Base-by-base conservation (phyloP, 2,113 vertebrate genomes). In the Nycticebus coucang region DNA sequence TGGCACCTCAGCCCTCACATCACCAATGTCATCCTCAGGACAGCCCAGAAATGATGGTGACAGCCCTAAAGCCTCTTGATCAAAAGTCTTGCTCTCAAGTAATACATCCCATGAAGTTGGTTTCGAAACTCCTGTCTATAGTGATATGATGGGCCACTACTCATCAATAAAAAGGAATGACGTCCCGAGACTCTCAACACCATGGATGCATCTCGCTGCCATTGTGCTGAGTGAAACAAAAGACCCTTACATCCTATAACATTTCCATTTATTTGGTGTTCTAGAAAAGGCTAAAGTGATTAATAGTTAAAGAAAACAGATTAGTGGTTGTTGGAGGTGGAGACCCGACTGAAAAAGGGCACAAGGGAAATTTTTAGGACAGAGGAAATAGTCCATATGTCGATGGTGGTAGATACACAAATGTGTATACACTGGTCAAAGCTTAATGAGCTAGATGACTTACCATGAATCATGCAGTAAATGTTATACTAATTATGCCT, bases 201-300 rank as follows among this genome's bases (percentile, higher is more conserved):
- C 2, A 0, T n/a, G 62, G 64, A 7, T n/a, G 55, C 41, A 28
- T 13, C 37, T 35, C 69, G 7, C 26, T 22, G 15, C 50, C 68
- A 13, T 45, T 22, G 35, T 8, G 14, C 26, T 69, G 19, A 83
- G 45, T 15, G 1, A 19, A 89, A 75, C 59, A 22, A 57, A 82
- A 53, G 57, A 41, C 6, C 5, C 3, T 41, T 4, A 4, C 13
- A 66, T 0, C 2, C 50, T 11, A 7, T 4, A 7, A 18, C 6
- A 21, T 21, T 37, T 62, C 26, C n/a, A 26, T 57, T 66, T 2
- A 57, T 66, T 7, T 19, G 21, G 33, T 21, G n/a, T n/a, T 37
- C 68, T 83, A 45, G 28, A 66, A 82, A 60, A 83, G 7, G 68
- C 8, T 21, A 9, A 37, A 14, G 26, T 74, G 55, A 7, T 33